phyloP scores from a whole-genome alignment of 2,888 invertebrate genomes.

The Ennomos erosarius region DNA sequence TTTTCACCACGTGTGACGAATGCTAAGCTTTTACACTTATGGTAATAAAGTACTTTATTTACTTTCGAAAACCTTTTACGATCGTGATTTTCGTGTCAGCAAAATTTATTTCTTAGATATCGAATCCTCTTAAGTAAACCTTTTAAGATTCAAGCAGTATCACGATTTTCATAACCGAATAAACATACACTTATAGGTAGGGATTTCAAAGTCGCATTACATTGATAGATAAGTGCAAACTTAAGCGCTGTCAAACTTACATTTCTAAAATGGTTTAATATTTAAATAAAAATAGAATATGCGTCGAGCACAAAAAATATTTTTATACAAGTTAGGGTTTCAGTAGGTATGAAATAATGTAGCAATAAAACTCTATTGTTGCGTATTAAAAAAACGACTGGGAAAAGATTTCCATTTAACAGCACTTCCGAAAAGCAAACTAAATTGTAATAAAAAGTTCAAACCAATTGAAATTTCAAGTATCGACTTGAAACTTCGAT shows the following conservation, averaged over 20 bases:
- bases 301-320: too few relatives aligned
- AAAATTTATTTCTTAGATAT: too few relatives aligned
- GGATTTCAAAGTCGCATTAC: too few relatives aligned
- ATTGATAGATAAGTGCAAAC: too few relatives aligned
- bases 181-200: too few relatives aligned
- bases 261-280: too few relatives aligned
- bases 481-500: background rate
- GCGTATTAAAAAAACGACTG: background rate
- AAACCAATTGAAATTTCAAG: conserved; percentile 22
- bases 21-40: background rate
- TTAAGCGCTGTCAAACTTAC: too few relatives aligned
- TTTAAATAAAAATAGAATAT: too few relatives aligned
- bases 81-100: background rate
- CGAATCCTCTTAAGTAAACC: too few relatives aligned
- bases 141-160: too few relatives aligned
- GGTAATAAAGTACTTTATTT: background rate
- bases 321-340: background rate
- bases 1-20: conserved; percentile 1
- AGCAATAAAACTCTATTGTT: conserved; percentile 4
- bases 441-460: conserved; percentile 18
- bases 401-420: background rate
- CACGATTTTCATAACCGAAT: too few relatives aligned
- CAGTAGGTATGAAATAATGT: conserved; percentile 5
- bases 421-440: conserved; percentile 6
- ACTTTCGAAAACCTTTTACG: conserved; percentile 1